Percentiles rank a stretch among this genome's conserved stretches.
Conservation (phyloP, 2,888 invertebrate species). For the Phyllotreta striolata region DNA sequence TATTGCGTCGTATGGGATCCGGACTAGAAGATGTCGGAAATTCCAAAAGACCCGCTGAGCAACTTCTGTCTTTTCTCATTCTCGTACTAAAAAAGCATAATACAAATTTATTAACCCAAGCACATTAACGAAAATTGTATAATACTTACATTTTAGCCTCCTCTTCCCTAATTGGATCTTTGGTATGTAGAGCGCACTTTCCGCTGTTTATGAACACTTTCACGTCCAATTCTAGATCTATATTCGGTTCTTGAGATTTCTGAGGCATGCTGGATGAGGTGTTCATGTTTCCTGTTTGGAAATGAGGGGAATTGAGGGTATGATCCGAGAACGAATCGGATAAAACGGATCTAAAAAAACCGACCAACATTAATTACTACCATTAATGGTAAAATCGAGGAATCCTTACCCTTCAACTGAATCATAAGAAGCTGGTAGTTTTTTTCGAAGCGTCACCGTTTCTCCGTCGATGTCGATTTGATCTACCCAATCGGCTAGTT, state of each 20-base stretch:
- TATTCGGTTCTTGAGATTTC: constrained; percentile 85
- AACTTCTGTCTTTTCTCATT: constrained; percentile 75
- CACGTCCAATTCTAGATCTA: constrained; percentile 95
- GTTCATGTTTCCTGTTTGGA: constrained; percentile 42
- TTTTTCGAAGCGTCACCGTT: constrained; percentile 70
- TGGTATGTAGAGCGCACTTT: constrained; percentile 95
- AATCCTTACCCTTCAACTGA: constrained; percentile 51
- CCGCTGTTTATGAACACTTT: constrained; percentile 97
- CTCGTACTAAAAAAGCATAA: constrained; percentile 58
- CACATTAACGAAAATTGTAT: neutral
- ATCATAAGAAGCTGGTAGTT: constrained; percentile 59
- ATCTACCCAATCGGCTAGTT: constrained; percentile 66
- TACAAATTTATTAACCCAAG: constrained; percentile 35
- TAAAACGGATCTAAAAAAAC: constrained; percentile 38
- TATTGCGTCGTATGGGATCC: constrained; percentile 58
- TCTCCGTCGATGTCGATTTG: constrained; percentile 72
- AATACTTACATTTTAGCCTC: constrained; percentile 67
- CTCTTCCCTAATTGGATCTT: constrained; percentile 75
- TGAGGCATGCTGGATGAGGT: constrained; percentile 43
- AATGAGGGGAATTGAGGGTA: constrained; percentile 43
- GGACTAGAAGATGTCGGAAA: constrained; percentile 58
- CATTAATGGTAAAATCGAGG: neutral
- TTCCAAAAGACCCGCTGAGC: constrained; percentile 59
- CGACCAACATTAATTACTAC: neutral
- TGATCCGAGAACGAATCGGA: constrained; percentile 48